These are phyloP conservation scores for Phalacrocorax brasilianus DNA, from an alignment of 2,113 vertebrate genomes.

Conservation along the genomic window DNA sequence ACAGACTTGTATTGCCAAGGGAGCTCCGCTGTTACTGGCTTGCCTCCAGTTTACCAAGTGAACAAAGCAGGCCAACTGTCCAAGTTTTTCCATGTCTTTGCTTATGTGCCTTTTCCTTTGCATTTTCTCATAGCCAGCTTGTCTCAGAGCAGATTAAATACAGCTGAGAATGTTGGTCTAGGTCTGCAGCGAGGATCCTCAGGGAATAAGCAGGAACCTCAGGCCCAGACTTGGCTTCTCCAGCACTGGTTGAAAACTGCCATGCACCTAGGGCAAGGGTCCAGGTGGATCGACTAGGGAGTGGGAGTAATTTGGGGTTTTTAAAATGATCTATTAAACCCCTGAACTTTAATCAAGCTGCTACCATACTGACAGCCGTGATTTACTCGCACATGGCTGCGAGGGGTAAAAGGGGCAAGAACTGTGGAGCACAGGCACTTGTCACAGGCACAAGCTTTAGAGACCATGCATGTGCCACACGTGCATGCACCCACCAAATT, in stretches of 20 bases:
- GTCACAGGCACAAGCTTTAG: slow-evolving; percentile 17
- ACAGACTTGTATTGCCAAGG: slow-evolving; percentile 86
- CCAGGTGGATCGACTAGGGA: slow-evolving; percentile 93
- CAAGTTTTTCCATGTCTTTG: slow-evolving; percentile 84
- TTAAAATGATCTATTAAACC: slow-evolving; percentile 99
- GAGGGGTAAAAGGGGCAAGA: slow-evolving; percentile 74
- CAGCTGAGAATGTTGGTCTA: slow-evolving; percentile 99
- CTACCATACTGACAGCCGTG: slow-evolving; percentile 89
- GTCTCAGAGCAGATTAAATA: slow-evolving; percentile 99
- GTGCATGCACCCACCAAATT: background rate
- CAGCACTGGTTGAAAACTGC: slow-evolving; percentile 88
- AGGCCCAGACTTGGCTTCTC: slow-evolving; percentile 89
- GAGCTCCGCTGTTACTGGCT: slow-evolving; percentile 85
- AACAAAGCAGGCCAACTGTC: slow-evolving; percentile 89
- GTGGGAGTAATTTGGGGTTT: slow-evolving; percentile 89
- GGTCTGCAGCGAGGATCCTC: slow-evolving; percentile 86
- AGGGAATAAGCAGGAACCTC: slow-evolving; percentile 98
- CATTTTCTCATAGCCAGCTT: slow-evolving; percentile 97
- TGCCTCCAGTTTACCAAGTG: slow-evolving; percentile 87
- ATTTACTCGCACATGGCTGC: slow-evolving; percentile 83
- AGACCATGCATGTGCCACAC: background rate
- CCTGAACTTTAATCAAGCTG: slow-evolving; percentile 97
- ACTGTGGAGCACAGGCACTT: slow-evolving; percentile 71
- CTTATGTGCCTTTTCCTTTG: slow-evolving; percentile 79
- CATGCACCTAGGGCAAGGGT: slow-evolving; percentile 89